Evolutionary conservation across 1,140 invertebrate species (phyloP), one percentile per base, ranked within the genome.

Genomic region (Atta colombica): DNA sequence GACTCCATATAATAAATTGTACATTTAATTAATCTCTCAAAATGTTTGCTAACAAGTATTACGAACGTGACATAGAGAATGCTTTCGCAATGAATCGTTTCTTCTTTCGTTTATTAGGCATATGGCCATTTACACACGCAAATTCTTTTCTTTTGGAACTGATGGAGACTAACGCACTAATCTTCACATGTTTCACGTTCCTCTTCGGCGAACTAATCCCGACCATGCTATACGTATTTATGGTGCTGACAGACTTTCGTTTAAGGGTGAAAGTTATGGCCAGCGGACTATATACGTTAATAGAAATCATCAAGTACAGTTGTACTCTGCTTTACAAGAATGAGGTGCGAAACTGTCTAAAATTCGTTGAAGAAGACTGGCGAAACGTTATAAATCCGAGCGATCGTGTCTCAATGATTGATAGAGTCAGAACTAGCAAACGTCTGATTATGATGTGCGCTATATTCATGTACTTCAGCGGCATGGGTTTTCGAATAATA

Each of bases 401-500:
- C 7, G 63, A 21, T 35, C 63, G 63, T 5, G 25, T 5, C 14
- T 55, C 31, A 8, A 80, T 80, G 77, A 35, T 80, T 0, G 49
- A 69, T 14, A 21, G 12, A 31, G 31, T 55, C 1, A 80, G 1
- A 55, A 69, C 10, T 14, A 10, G 77, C 8, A 80, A 35, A 58
- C 77, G 77, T 58, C 21, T 80, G 21, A 10, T 69, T 16, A 21
- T 55, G 8, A 21, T 80, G 14, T 80, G 63, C 14, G 31, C 49
- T 6, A 3, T 80, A 18, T 39, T 80, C 2, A 31, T 58, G 4
- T 80, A 80, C 2, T 0, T 45, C 0, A 39, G 2, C 14, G 85
- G 86, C 12, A 4, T 92, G 8, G 65, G 58, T 12, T 66, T 86
- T 16, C 72, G 90, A 16, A 85, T 75, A 1, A 18, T 90, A 1